Evolutionary conservation across 2,797 vertebrate species (phyloP).

Genomic region (Labeo calbasu): DNA sequence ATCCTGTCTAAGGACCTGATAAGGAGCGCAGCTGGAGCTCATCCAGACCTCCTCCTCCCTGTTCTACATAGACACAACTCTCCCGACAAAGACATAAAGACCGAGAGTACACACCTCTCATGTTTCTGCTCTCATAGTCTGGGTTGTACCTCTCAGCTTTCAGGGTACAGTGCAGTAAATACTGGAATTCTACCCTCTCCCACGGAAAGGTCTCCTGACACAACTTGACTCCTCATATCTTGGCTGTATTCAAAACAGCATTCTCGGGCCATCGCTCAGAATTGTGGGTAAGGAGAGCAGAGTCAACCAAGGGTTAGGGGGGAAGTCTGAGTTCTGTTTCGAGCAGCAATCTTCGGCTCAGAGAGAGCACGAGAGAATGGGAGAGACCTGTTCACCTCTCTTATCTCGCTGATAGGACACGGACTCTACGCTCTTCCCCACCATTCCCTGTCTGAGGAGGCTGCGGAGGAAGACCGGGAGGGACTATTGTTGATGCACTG

Average conservation of each 20-base stretch:
- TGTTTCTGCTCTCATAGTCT: constrained; percentile 38
- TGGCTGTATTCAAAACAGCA: constrained; percentile 35
- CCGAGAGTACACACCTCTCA: constrained; percentile 29
- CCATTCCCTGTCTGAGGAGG: constrained; percentile 68
- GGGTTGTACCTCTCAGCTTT: constrained; percentile 42
- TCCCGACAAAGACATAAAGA: constrained; percentile 40
- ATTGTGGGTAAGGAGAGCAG: constrained; percentile 44
- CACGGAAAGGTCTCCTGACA: constrained; percentile 57
- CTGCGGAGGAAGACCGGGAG: constrained; percentile 74
- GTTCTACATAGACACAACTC: constrained; percentile 52
- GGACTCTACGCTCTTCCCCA: constrained; percentile 60
- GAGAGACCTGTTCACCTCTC: constrained; percentile 44
- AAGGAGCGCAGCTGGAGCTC: constrained; percentile 68
- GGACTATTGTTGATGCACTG: constrained; percentile 74
- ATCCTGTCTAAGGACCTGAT: constrained; percentile 63
- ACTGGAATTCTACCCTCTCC: constrained; percentile 38
- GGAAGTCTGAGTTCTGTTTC: constrained; percentile 35
- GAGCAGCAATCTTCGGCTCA: constrained; percentile 36
- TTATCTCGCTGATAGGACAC: constrained; percentile 72
- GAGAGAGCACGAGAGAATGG: constrained; percentile 13
- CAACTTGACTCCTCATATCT: constrained; percentile 57
- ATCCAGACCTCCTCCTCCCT: constrained; percentile 64
- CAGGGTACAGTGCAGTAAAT: constrained; percentile 43
- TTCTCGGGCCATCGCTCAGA: constrained; percentile 27
- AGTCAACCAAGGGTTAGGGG: constrained; percentile 44